These are phyloP conservation scores for Peromyscus aztecus DNA, from an alignment of 2,797 vertebrate species.

Conservation along the genomic window DNA sequence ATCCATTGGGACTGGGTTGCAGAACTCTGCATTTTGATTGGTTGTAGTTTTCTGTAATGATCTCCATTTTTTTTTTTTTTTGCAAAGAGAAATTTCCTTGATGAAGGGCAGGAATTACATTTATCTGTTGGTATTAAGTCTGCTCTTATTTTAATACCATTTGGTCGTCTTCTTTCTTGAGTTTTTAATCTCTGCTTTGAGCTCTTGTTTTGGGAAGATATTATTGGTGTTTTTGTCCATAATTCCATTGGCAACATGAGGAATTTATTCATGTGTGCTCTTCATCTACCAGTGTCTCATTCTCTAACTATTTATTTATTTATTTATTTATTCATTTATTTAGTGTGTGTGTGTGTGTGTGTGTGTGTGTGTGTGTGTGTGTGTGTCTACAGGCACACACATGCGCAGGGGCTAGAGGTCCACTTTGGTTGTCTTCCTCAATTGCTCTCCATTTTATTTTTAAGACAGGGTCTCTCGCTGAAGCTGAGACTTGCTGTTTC, in stretches of 20 bases:
- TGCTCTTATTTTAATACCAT: background rate
- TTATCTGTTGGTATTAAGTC: background rate
- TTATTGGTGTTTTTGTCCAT: background rate
- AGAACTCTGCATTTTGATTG: background rate
- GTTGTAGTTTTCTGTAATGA: background rate
- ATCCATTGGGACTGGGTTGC: background rate
- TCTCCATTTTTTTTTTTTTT: no score
- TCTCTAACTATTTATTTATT: background rate
- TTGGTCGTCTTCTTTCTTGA: background rate
- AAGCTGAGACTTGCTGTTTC: background rate
- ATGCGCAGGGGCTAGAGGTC: no score
- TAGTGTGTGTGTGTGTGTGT: no score
- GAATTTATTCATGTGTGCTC: background rate
- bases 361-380: background rate
- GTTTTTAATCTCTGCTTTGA: slow-evolving; percentile 44
- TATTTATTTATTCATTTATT: background rate
- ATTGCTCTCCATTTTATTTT: no score
- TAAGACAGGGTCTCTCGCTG: no score
- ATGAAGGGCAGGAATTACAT: background rate
- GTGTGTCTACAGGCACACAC: no score
- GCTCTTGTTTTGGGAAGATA: slow-evolving; percentile 24
- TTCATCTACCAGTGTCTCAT: background rate
- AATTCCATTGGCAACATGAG: background rate
- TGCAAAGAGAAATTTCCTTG: background rate
- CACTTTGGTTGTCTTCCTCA: no score